These are phyloP conservation scores for Pectinophora gossypiella DNA, from an alignment of 1,140 invertebrate genomes.

Conservation along the genomic window DNA sequence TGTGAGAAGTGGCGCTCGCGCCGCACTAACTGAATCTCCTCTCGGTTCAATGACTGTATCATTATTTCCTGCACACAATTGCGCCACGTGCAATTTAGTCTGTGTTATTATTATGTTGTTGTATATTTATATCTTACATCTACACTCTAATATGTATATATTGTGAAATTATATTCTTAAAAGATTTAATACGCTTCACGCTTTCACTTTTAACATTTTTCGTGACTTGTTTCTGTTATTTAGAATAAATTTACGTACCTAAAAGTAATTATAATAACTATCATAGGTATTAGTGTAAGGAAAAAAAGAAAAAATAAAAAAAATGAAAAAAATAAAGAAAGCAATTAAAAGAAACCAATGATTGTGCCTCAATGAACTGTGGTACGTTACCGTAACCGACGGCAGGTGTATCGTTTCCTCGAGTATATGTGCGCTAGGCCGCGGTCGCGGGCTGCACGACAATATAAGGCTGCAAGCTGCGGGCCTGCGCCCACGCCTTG, in stretches of 20 bases:
- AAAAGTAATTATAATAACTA: conserved; percentile 73
- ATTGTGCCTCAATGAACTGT: conserved; percentile 75
- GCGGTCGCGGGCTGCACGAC: conserved; percentile 19
- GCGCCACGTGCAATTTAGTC: conserved; percentile 72
- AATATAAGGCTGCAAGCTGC: conserved; percentile 50
- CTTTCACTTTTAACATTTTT: conserved; percentile 69
- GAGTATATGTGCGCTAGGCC: conserved; percentile 46
- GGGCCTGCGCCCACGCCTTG: conserved; percentile 53
- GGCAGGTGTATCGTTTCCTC: conserved; percentile 61
- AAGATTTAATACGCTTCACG: conserved; percentile 72
- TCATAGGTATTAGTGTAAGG: conserved; percentile 64
- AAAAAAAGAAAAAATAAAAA: conserved; percentile 42
- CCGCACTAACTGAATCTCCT: conserved; percentile 63
- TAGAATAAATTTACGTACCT: conserved; percentile 75
- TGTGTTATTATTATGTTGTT: conserved; percentile 75
- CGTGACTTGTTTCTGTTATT: conserved; percentile 72
- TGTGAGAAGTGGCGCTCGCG: conserved; percentile 48
- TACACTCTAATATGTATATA: conserved; percentile 72
- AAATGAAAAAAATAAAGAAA: conserved; percentile 47
- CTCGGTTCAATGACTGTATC: conserved; percentile 65
- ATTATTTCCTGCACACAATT: conserved; percentile 66
- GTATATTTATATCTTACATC: conserved; percentile 68
- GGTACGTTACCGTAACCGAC: conserved; percentile 72
- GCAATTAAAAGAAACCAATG: conserved; percentile 74
- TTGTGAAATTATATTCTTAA: conserved; percentile 71